Percentiles rank a stretch among this genome's conserved stretches.
phyloP scores from a whole-genome alignment of 1,140 invertebrate genomes.

The Ostrea edulis region DNA sequence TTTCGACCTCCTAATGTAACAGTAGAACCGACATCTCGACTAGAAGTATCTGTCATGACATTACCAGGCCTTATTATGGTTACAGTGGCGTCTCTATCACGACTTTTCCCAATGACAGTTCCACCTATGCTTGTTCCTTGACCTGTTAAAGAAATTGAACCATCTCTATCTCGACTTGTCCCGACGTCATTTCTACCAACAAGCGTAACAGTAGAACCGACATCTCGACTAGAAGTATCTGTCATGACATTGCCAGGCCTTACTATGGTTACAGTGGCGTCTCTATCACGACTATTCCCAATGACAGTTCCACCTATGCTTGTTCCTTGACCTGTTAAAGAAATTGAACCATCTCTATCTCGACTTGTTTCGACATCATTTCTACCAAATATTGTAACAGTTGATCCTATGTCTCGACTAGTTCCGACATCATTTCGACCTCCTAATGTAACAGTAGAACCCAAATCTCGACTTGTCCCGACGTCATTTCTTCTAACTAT shows the following conservation, averaged over 20 bases:
- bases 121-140: too few species aligned
- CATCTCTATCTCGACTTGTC: background rate
- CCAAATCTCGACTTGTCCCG: background rate
- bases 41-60: too few species aligned
- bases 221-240: too few species aligned
- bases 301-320: too few species aligned
- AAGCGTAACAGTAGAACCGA: too few species aligned
- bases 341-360: too few species aligned
- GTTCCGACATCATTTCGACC: background rate
- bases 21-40: background rate
- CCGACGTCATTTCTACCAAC: too few species aligned
- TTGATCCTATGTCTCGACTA: background rate
- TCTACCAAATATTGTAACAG: background rate
- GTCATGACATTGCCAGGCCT: background rate
- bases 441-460: background rate
- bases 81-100: background rate
- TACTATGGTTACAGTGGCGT: background rate
- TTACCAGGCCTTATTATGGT: background rate
- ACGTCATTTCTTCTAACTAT: background rate
- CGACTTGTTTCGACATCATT: too few species aligned
- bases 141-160: background rate
- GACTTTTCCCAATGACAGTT: background rate
- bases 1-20: background rate
- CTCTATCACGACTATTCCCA: background rate
- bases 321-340: too few species aligned